Evolutionary conservation across 2,797 vertebrate genomes (phyloP).

Genomic region (Enteromius argenteus): DNA sequence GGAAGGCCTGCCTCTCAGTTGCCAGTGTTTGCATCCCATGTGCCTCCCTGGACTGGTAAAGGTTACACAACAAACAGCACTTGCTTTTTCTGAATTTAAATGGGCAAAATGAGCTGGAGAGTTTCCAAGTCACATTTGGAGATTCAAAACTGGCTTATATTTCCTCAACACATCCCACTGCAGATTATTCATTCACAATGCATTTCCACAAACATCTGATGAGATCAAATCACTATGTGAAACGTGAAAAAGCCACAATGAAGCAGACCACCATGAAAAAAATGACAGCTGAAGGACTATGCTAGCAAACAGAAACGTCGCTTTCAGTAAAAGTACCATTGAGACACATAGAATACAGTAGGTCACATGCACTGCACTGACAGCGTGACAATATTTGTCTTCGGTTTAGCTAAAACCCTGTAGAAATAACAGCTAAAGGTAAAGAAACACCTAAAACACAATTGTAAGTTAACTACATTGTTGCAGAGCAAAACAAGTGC

Average conservation of each 20-base stretch:
- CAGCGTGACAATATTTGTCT: not conserved
- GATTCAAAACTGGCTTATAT: slow-evolving; percentile 19
- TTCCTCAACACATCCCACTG: not conserved
- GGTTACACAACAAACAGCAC: slow-evolving; percentile 57
- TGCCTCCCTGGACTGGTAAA: slow-evolving; percentile 61
- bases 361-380: not conserved
- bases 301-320: not conserved
- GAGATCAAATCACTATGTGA: slow-evolving; percentile 1
- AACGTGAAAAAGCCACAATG: slow-evolving; percentile 10
- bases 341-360: not conserved
- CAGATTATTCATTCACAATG: slow-evolving; percentile 15
- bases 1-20: slow-evolving; percentile 43
- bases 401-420: not conserved
- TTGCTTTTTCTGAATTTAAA: slow-evolving; percentile 54
- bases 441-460: not conserved
- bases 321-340: slow-evolving; percentile 13
- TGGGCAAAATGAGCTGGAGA: slow-evolving; percentile 57
- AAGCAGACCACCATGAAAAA: not conserved
- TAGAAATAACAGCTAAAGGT: not conserved
- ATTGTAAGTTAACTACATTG: not conserved
- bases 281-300: not conserved
- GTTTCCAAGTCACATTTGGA: slow-evolving; percentile 48
- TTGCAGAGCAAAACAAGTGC: slow-evolving; percentile 23
- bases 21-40: slow-evolving; percentile 57
- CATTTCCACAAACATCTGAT: slow-evolving; percentile 9